A percentile compares a stretch with the other conserved stretches of the same genome.
Conservation (phyloP, 1,140 invertebrate species). For the Halotydeus destructor region DNA sequence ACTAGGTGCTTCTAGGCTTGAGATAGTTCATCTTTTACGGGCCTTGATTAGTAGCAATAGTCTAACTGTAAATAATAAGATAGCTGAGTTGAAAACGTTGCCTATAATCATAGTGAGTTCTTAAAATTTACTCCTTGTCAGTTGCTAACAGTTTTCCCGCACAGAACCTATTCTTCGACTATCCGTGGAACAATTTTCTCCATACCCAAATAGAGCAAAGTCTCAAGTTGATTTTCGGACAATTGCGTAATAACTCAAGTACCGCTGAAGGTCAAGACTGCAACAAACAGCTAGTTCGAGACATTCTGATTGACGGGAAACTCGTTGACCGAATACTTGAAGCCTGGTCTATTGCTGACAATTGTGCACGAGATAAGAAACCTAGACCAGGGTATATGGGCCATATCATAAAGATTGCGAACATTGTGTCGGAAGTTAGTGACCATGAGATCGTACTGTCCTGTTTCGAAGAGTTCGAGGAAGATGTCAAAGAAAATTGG, state of each 20-base stretch:
- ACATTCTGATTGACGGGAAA: constrained; percentile 43
- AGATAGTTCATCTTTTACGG: constrained; percentile 46
- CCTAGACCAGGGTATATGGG: constrained; percentile 48
- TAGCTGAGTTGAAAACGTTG: constrained; percentile 35
- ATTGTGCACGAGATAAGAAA: constrained; percentile 22
- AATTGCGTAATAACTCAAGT: neutral
- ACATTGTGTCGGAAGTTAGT: constrained; percentile 31
- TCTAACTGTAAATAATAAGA: constrained; percentile 31
- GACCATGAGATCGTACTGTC: constrained; percentile 1
- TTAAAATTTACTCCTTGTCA: constrained; percentile 4
- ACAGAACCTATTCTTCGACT: constrained; percentile 60
- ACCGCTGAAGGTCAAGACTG: constrained; percentile 1
- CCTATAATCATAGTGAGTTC: constrained; percentile 37
- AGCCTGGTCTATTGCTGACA: constrained; percentile 32
- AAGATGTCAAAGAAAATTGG: constrained; percentile 36
- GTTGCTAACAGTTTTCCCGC: constrained; percentile 20
- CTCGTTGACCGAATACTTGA: constrained; percentile 41
- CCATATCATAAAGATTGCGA: constrained; percentile 48
- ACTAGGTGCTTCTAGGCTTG: constrained; percentile 48
- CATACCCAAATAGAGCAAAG: constrained; percentile 59
- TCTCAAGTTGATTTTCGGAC: constrained; percentile 25
- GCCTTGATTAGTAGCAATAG: constrained; percentile 43
- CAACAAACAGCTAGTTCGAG: constrained; percentile 13
- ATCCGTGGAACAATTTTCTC: constrained; percentile 68
- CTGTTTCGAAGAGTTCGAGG: constrained; percentile 8